Base-by-base conservation (phyloP, 64 coral and sea anemone species). In the Montipora efflorescens region DNA sequence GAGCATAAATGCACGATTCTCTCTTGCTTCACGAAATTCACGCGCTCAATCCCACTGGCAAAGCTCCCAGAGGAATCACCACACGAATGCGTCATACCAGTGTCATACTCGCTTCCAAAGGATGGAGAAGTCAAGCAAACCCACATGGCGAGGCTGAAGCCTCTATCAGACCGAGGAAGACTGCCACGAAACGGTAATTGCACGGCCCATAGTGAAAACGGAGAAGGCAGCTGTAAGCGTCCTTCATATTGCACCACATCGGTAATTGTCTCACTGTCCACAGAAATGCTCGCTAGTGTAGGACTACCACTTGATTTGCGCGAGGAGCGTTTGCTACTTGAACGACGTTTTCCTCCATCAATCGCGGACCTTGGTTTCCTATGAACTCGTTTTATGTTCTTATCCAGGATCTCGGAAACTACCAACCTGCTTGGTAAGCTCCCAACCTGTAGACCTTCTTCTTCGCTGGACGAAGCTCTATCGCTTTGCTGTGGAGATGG, bases 91-190 rank as follows among this genome's bases (percentile, higher is more conserved):
- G 16, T 50, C 18, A n/a, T 5, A 12, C 7, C 45, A 20, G 4
- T 7, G 8, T 21, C 64, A 69, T 70, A 45, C 4, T 70, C 82
- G 11, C 19, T 86, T 20, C 43, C 19, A 19, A 69, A 18, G 8
- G 4, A 2, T 13, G 82, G 82, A 21, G 44, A 71, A 22, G 43
- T 71, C 22, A 93, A 48, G 5, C 92, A 87, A 5, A 93, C 50
- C 92, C 92, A 93, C 58, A 93, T 57, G 19, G 83, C 83, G 9
- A 93, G 55, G 62, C 92, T 93, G 18, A 93, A 93, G 6, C 81
- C 92, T 22, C 83, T 66, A 2, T 77, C 19, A 48, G 92, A 87
- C 23, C 82, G 78, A 1, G 84, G 83, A 4, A 78, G 75, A 18
- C 74, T 88, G 4, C 92, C 92, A n/a, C 59, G 92, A 81, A 81